Percentiles rank a stretch among this genome's conserved stretches.
These are phyloP conservation scores for Pseudomugil gertrudae DNA, from an alignment of 2,797 vertebrate species.

Conservation along the genomic window DNA sequence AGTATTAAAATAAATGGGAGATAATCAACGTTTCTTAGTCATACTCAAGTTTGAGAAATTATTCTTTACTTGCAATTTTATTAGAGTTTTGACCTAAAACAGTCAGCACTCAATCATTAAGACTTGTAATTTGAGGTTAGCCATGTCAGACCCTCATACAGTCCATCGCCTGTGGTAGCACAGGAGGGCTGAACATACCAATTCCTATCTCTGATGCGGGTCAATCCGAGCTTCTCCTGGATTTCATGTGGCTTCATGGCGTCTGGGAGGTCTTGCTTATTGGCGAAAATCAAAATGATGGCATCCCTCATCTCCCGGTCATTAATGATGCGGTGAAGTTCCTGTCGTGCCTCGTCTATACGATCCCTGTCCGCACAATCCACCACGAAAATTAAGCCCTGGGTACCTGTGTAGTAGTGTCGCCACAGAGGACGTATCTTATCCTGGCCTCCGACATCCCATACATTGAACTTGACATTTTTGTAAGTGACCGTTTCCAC, in stretches of 20 bases:
- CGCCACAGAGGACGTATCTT: slow-evolving; percentile 99
- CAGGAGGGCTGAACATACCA: slow-evolving; percentile 99
- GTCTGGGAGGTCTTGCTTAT: slow-evolving; percentile 99
- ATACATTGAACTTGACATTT: slow-evolving; percentile 99
- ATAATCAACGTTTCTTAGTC: slow-evolving; percentile 83
- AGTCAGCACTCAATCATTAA: slow-evolving; percentile 91
- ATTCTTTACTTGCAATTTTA: slow-evolving; percentile 82
- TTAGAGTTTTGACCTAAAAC: slow-evolving; percentile 86
- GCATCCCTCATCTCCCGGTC: slow-evolving; percentile 99
- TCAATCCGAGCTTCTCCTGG: slow-evolving; percentile 99
- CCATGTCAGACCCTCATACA: slow-evolving; percentile 99
- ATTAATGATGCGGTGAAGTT: slow-evolving; percentile 99
- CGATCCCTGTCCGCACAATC: slow-evolving; percentile 99
- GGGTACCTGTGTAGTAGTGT: slow-evolving; percentile 99
- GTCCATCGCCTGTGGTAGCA: slow-evolving; percentile 97
- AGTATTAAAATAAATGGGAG: slow-evolving; percentile 84
- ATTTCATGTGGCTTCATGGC: slow-evolving; percentile 99
- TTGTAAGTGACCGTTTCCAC: slow-evolving; percentile 99
- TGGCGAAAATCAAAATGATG: slow-evolving; percentile 99
- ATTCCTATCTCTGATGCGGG: slow-evolving; percentile 99
- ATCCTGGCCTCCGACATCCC: slow-evolving; percentile 98
- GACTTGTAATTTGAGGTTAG: slow-evolving; percentile 99
- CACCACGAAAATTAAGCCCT: slow-evolving; percentile 98
- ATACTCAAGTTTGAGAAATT: slow-evolving; percentile 86
- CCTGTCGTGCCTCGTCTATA: slow-evolving; percentile 97